Percentiles rank a stretch among this genome's conserved stretches.
These are phyloP conservation scores for Aleiodes sp. DNA, from an alignment of 1,140 invertebrate genomes.

Conservation along the genomic window DNA sequence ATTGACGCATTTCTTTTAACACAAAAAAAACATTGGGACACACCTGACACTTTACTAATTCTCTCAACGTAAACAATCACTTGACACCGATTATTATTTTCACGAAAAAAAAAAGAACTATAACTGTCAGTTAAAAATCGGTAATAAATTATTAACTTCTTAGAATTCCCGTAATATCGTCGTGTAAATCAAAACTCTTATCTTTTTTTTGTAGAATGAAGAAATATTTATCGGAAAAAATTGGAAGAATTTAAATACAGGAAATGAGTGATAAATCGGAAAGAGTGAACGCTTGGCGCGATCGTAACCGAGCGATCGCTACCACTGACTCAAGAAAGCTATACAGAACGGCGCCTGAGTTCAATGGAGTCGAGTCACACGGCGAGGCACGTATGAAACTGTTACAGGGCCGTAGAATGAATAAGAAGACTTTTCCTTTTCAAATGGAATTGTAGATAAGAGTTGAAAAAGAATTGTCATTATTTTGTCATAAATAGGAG, in stretches of 20 bases:
- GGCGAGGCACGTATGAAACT: slow-evolving; percentile 48
- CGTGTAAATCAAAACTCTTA: too few species aligned
- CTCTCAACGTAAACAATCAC: neutral
- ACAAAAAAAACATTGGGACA: neutral
- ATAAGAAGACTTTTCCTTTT: too few species aligned
- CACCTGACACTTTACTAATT: slow-evolving; percentile 25
- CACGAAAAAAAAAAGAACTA: neutral
- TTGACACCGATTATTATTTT: neutral
- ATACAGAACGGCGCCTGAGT: slow-evolving; percentile 49
- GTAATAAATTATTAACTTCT: too few species aligned
- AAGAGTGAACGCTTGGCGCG: slow-evolving; percentile 34
- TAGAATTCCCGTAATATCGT: too few species aligned
- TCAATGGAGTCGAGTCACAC: slow-evolving; percentile 35
- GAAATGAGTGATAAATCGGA: too few species aligned
- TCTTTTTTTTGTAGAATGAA: too few species aligned
- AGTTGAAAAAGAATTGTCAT: too few species aligned
- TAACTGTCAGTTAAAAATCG: neutral
- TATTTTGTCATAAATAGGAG: too few species aligned
- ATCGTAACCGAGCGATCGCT: slow-evolving; percentile 53
- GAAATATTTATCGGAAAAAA: too few species aligned
- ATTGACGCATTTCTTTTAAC: slow-evolving; percentile 23
- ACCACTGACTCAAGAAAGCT: slow-evolving; percentile 59
- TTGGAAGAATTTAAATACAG: too few species aligned
- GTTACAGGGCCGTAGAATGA: slow-evolving; percentile 52
- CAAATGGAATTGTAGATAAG: too few species aligned